Evolutionary conservation across 2,888 invertebrate genomes (phyloP).

Genomic region (Melikaiella ostensackeni): DNA sequence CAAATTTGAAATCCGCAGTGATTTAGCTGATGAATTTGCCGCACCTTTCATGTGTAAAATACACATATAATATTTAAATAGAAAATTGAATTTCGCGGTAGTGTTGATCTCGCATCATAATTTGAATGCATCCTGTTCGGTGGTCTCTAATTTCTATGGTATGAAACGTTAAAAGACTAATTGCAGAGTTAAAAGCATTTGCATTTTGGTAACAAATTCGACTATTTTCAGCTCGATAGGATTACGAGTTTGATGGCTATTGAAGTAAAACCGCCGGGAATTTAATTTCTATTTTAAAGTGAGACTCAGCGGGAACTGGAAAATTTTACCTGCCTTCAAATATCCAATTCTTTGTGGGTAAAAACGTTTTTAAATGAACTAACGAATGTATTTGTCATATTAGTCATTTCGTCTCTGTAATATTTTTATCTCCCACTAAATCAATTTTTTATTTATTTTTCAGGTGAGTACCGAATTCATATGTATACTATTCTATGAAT

Average conservation of each 20-base stretch:
- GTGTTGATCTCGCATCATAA: not conserved
- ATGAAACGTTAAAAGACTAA: constrained; percentile 10
- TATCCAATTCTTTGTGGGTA: constrained; percentile 14
- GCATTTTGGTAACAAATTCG: constrained; percentile 28
- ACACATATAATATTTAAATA: not conserved
- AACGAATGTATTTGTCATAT: not conserved
- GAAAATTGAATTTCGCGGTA: not conserved
- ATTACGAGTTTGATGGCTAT: constrained; percentile 32
- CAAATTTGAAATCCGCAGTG: no score
- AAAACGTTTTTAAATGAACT: not conserved
- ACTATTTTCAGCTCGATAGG: constrained; percentile 6
- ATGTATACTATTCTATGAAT: not conserved
- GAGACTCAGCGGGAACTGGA: not conserved
- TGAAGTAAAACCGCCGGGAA: constrained; percentile 37
- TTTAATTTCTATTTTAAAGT: constrained; percentile 44
- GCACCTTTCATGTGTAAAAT: not conserved
- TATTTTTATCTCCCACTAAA: constrained; percentile 20
- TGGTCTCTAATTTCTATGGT: not conserved
- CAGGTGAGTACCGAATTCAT: constrained; percentile 58
- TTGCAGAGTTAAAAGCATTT: constrained; percentile 33
- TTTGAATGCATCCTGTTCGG: not conserved
- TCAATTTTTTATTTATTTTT: constrained; percentile 48
- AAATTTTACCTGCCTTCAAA: constrained; percentile 27
- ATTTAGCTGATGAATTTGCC: no score
- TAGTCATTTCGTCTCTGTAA: not conserved